These are phyloP conservation scores for Shargacucullia verbasci DNA, from an alignment of 2,888 invertebrate species.

Conservation along the genomic window DNA sequence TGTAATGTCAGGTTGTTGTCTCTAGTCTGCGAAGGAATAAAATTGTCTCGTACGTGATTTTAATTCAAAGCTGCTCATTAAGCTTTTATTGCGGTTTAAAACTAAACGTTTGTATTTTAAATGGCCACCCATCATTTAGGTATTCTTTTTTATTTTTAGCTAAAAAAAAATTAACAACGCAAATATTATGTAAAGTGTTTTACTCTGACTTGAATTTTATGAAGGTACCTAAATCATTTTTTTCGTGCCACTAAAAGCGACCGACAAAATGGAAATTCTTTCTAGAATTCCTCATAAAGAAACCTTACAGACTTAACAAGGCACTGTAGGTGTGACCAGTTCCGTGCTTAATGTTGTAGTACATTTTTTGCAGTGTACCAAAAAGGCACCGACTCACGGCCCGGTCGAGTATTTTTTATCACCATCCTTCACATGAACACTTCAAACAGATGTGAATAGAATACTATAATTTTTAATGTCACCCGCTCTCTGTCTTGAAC, in stretches of 20 bases:
- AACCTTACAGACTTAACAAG: constrained; percentile 10
- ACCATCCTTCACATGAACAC: constrained; percentile 16
- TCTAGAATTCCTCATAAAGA: constrained; percentile 8
- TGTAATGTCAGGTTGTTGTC: background rate
- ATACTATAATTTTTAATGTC: constrained; percentile 27
- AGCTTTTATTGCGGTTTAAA: too few species aligned
- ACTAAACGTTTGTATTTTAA: constrained; percentile 6
- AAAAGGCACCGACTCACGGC: constrained; percentile 30
- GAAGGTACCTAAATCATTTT: background rate
- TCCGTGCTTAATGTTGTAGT: constrained; percentile 2
- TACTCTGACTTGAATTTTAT: too few species aligned
- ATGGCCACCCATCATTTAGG: constrained; percentile 20
- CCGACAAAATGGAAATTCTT: constrained; percentile 28
- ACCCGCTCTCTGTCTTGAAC: constrained; percentile 24
- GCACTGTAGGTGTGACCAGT: constrained; percentile 25
- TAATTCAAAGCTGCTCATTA: constrained; percentile 22
- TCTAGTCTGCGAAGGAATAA: constrained; percentile 5
- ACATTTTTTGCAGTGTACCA: constrained; percentile 31
- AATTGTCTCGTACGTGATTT: constrained; percentile 19
- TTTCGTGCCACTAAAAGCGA: constrained; percentile 13
- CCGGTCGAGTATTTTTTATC: constrained; percentile 20
- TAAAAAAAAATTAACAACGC: too few species aligned
- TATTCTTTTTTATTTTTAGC: too few species aligned
- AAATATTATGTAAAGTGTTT: too few species aligned
- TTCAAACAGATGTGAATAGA: constrained; percentile 35